Evolutionary conservation across 2,113 vertebrate genomes (phyloP).

Genomic region (Charina bottae): DNA sequence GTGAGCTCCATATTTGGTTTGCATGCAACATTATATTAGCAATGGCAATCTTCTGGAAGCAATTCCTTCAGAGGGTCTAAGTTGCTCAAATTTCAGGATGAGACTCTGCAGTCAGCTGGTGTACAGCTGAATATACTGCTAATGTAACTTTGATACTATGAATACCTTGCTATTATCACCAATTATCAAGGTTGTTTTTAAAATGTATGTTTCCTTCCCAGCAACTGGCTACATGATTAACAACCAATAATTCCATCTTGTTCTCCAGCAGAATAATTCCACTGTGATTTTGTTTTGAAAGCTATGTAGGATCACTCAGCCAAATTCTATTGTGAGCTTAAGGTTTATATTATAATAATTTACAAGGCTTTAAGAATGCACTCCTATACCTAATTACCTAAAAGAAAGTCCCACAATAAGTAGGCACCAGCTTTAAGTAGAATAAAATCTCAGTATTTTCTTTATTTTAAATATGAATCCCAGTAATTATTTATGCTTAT

Average conservation of each 20-base stretch:
- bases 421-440: constrained; percentile 21
- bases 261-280: constrained; percentile 23
- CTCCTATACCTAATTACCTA: background rate
- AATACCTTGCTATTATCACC: constrained; percentile 50
- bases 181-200: constrained; percentile 64
- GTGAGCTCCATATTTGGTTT: background rate
- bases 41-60: background rate
- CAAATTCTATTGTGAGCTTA: constrained; percentile 34
- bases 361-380: constrained; percentile 30
- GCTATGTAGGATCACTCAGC: constrained; percentile 16
- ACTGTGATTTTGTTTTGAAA: constrained; percentile 47
- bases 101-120: constrained; percentile 50
- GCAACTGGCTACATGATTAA: constrained; percentile 28
- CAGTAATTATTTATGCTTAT: constrained; percentile 30
- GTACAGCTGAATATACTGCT: constrained; percentile 54
- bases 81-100: constrained; percentile 20
- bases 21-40: background rate
- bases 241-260: constrained; percentile 48
- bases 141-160: constrained; percentile 59
- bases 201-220: constrained; percentile 46
- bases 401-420: background rate
- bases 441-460: constrained; percentile 5
- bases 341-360: constrained; percentile 44
- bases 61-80: background rate
- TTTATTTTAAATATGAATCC: background rate